phyloP scores from a whole-genome alignment of 2,888 invertebrate species.

The Sinohyriopsis cumingii region DNA sequence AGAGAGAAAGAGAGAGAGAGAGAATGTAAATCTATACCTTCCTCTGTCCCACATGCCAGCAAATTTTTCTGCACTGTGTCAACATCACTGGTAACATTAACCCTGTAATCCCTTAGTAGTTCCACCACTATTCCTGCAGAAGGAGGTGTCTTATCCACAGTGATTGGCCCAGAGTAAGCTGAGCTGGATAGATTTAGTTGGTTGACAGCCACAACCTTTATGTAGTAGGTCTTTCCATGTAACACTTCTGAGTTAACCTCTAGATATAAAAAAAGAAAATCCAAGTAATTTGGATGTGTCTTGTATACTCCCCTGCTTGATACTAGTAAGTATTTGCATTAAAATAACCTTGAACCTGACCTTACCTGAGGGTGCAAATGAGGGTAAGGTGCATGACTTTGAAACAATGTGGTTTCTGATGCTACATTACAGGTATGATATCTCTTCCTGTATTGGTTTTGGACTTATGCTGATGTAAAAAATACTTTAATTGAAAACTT shows the following conservation, averaged over 20 bases:
- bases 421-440: no score
- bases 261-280: constrained; percentile 3
- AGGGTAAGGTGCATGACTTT: no score
- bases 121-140: constrained; percentile 39
- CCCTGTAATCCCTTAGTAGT: constrained; percentile 28
- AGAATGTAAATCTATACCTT: constrained; percentile 19
- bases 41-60: constrained; percentile 27
- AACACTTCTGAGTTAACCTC: constrained; percentile 22
- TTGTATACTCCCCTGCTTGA: no score
- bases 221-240: constrained; percentile 33
- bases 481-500: no score
- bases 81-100: constrained; percentile 17
- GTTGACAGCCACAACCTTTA: constrained; percentile 44
- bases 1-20: no score
- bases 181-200: constrained; percentile 25
- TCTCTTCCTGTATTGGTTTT: no score
- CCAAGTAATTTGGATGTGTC: not conserved
- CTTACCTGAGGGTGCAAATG: no score
- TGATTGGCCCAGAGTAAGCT: constrained; percentile 35
- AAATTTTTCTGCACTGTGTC: constrained; percentile 18
- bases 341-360: no score
- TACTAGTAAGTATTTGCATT: no score
- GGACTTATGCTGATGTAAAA: no score
- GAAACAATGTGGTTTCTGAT: no score
- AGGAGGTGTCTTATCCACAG: constrained; percentile 48